Evolutionary conservation across 2,888 invertebrate genomes (phyloP).

Genomic region (Coleophora flavipennella): DNA sequence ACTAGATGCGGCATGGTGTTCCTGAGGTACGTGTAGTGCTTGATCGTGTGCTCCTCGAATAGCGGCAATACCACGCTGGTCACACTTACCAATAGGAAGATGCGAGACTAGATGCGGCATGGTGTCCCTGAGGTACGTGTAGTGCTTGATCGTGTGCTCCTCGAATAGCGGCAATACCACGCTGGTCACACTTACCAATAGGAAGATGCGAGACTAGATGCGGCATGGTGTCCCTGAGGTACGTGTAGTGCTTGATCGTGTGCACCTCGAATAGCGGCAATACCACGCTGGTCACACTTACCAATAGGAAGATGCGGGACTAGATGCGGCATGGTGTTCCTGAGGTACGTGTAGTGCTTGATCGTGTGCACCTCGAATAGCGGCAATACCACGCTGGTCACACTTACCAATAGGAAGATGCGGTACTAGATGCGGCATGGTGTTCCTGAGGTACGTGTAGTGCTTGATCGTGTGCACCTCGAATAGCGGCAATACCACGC

Average conservation of each 20-base stretch:
- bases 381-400: conserved; percentile 90
- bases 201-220: conserved; percentile 91
- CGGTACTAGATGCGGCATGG: no score
- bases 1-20: no score
- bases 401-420: no score
- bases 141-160: conserved; percentile 93
- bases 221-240: conserved; percentile 92
- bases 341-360: conserved; percentile 93
- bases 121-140: conserved; percentile 92
- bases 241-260: conserved; percentile 93
- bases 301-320: conserved; percentile 82
- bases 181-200: no score
- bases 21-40: conserved; percentile 96
- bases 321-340: conserved; percentile 92
- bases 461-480: no score
- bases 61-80: conserved; percentile 91
- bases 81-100: no score
- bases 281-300: conserved; percentile 85
- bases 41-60: conserved; percentile 92
- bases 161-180: conserved; percentile 94
- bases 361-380: conserved; percentile 93
- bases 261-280: conserved; percentile 93
- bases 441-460: conserved; percentile 92
- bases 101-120: no score
- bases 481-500: no score